Evolutionary conservation across 2,113 vertebrate genomes (phyloP).

Genomic region (Festucalex cinctus): DNA sequence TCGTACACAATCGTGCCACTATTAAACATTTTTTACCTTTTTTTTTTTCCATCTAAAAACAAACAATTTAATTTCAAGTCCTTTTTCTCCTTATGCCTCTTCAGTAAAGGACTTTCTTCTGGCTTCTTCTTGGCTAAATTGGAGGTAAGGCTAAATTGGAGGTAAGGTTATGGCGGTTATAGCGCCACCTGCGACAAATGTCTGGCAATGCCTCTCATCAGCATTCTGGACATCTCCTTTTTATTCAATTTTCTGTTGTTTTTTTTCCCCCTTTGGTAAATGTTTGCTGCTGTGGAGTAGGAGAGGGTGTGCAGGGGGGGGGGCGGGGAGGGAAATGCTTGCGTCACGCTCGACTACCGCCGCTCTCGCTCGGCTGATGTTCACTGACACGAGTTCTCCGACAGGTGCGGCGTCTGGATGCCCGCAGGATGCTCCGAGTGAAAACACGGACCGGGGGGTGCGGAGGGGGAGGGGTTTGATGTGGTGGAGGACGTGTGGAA

Average conservation of each 20-base stretch:
- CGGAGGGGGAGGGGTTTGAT: too few relatives aligned
- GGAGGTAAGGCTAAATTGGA: background rate
- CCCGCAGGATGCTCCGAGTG: constrained; percentile 22
- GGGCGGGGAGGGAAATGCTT: constrained; percentile 17
- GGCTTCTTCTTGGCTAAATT: background rate
- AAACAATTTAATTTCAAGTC: too few relatives aligned
- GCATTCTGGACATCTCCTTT: background rate
- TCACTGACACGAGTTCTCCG: constrained; percentile 28
- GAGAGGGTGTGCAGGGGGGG: constrained; percentile 1
- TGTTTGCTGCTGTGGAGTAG: constrained; percentile 32
- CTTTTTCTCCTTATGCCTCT: background rate
- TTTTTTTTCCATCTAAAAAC: background rate
- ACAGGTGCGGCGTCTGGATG: constrained; percentile 11
- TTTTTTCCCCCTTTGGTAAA: too few relatives aligned
- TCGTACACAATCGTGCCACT: too few relatives aligned
- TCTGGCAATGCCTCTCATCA: background rate
- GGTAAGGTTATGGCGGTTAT: background rate
- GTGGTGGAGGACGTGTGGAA: constrained; percentile 45
- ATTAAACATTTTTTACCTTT: too few relatives aligned
- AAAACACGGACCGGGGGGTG: constrained; percentile 39
- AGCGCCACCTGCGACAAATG: background rate
- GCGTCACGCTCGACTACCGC: constrained; percentile 44
- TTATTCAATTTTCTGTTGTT: too few relatives aligned
- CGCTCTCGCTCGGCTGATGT: constrained; percentile 32
- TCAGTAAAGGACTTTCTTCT: background rate